Evolutionary conservation across 2,113 vertebrate genomes (phyloP), one percentile per base, ranked within the genome.

Genomic region (Notarius lentiginosus): DNA sequence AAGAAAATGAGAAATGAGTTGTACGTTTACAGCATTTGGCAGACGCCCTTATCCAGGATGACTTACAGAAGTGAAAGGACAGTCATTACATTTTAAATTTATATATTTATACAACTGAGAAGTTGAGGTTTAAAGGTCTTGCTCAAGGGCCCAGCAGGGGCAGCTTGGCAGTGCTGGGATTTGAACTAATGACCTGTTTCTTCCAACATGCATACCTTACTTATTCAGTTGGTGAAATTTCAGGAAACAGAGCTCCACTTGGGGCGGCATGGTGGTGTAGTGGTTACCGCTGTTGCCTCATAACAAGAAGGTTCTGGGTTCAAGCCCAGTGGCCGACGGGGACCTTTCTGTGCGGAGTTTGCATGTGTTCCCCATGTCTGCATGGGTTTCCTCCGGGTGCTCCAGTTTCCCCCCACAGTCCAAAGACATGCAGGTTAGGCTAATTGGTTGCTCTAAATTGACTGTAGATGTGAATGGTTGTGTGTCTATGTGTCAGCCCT

Each of bases 161-260:
- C 41, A 75, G 72, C 34, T 24, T 24, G 72, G 72, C 47, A 51
- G 4, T 49, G 10, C 22, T 47, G 41, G 5, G 49, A 53, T n/a
- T 75, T 76, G 14, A 56, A 56, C 12, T 30, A 7, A 79, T 30
- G 53, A 56, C n/a, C n/a, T 41, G 41, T 41, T 41, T 41, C 41
- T 41, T 41, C 41, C 41, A 4, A 73, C 34, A 70, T 1, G 7
- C 73, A 24, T 11, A 24, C 5, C 18, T 75, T 49, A 0, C 34
- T 47, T 73, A 51, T 41, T 72, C 14, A 72, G 4, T 14, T 30
- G 7, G 70, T 47, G 18, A 41, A 4, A 20, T 47, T 55, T 55
- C 41, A 66, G 61, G 34, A 66, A 12, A 20, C 53, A 11, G 18
- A 3, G 5, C 91, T 79, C 75, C 82, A 84, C 51, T 82, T 68